Evolutionary conservation across 2,888 invertebrate genomes (phyloP).

Genomic region (Bellardia bayeri): DNA sequence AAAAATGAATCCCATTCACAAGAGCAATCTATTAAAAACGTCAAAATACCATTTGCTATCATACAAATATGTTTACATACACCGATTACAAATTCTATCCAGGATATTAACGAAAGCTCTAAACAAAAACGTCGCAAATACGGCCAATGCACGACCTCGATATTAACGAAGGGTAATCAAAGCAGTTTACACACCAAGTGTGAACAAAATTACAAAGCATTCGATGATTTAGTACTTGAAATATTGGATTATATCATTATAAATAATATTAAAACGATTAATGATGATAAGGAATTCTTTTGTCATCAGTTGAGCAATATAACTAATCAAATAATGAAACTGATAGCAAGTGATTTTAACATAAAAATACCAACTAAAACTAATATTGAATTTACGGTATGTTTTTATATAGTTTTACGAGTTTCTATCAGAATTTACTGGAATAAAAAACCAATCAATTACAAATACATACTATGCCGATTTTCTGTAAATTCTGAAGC

Average conservation of each 20-base stretch:
- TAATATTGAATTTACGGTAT: conserved; percentile 77
- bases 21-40: conserved; percentile 4
- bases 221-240: conserved; percentile 65
- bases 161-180: not conserved
- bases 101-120: conserved; percentile 17
- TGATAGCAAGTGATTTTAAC: conserved; percentile 79
- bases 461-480: too few relatives aligned
- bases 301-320: conserved; percentile 78
- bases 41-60: conserved; percentile 65
- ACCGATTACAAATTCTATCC: conserved; percentile 64
- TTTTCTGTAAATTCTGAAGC: too few relatives aligned
- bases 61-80: conserved; percentile 66
- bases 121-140: conserved; percentile 35
- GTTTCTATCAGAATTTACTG: too few relatives aligned
- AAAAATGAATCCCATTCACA: not conserved
- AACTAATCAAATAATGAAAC: conserved; percentile 76
- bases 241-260: conserved; percentile 66
- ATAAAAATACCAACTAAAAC: conserved; percentile 77
- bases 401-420: not conserved
- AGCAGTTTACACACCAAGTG: conserved; percentile 1
- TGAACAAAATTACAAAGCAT: conserved; percentile 58
- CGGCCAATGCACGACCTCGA: conserved; percentile 21
- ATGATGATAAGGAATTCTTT: conserved; percentile 75
- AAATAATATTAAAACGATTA: conserved; percentile 61
- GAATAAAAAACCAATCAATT: too few relatives aligned